Base-by-base conservation (phyloP, 92 coral and sea anemone species). In the Plumapathes pennacea region DNA sequence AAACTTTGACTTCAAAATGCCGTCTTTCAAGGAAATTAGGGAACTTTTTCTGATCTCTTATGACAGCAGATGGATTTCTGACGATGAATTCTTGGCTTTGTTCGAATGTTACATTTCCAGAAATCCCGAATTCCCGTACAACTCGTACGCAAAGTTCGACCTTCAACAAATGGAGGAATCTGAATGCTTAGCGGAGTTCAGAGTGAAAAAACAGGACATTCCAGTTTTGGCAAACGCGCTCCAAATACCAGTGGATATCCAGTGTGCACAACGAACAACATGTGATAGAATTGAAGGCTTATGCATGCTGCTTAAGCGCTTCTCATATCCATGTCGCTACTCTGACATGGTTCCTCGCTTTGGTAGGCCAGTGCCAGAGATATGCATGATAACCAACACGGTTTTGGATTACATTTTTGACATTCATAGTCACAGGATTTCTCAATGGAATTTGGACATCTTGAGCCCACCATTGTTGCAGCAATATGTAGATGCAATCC, bases 131-230 rank as follows among this genome's bases (percentile, higher is more conserved):
- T 49, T 48, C 60, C 36, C 46, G 28, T 34, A 24, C 23, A 64
- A 53, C 46, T 13, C 22, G 19, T 49, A 34, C 60, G 25, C 57
- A 49, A 64, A 9, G 46, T 49, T 64, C 9, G 50, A 64, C 39
- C 15, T 32, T 53, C 20, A 62, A 26, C 54, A 45, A 9, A 12
- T 62, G 25, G 69, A 62, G 1, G 58, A 62, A 45, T 32, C 69
- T 10, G 69, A 62, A 32, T 62, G 69, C 33, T 62, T 46, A 46
- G 41, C 57, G 20, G 32, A 62, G 44, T 62, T 32, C 17, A 46
- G 69, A 46, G 69, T 62, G 54, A 13, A 31, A 42, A 62, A 62
- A 46, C 43, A 62, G 54, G 69, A 62, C 41, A 46, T 62, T 5
- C 14, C 43, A 26, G 17, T 44, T 26, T 11, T 60, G 38, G 66